These are phyloP conservation scores for Myripristis murdjan DNA, from an alignment of 2,797 vertebrate genomes.

Conservation along the genomic window DNA sequence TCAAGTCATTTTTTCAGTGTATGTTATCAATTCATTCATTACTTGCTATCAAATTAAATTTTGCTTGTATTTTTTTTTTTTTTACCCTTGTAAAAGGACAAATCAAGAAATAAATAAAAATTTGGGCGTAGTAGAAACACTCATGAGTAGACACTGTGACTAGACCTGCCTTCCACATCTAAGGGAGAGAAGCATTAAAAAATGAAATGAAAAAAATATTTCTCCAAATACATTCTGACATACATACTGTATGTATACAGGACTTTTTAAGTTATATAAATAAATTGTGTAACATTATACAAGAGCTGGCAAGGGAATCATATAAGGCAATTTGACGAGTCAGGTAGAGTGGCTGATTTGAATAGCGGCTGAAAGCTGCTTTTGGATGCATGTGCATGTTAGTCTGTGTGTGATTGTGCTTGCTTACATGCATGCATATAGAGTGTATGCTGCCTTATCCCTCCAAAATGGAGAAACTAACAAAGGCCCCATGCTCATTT, in stretches of 20 bases:
- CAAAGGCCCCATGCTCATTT: constrained; percentile 41
- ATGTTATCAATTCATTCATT: too few species aligned
- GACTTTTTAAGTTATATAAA: constrained; percentile 25
- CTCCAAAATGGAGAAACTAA: constrained; percentile 26
- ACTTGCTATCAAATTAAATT: not conserved
- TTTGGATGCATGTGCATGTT: too few species aligned
- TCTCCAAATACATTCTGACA: constrained; percentile 30
- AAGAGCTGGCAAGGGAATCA: constrained; percentile 18
- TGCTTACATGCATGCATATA: not conserved
- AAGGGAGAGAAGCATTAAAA: too few species aligned
- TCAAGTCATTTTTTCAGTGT: too few species aligned
- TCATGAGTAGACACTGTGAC: too few species aligned
- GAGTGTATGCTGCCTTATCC: constrained; percentile 2
- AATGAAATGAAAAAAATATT: too few species aligned
- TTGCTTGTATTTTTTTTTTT: too few species aligned
- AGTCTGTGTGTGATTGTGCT: not conserved
- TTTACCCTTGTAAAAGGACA: too few species aligned
- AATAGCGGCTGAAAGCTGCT: constrained; percentile 28
- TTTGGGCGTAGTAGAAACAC: too few species aligned
- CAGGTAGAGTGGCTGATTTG: constrained; percentile 29
- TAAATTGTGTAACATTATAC: constrained; percentile 17
- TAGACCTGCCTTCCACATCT: constrained; percentile 4
- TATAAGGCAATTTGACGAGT: constrained; percentile 20
- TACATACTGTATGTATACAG: too few species aligned
- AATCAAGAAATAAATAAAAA: too few species aligned